Base-by-base conservation (phyloP, 2,888 invertebrate genomes). In the Tipula helvola region DNA sequence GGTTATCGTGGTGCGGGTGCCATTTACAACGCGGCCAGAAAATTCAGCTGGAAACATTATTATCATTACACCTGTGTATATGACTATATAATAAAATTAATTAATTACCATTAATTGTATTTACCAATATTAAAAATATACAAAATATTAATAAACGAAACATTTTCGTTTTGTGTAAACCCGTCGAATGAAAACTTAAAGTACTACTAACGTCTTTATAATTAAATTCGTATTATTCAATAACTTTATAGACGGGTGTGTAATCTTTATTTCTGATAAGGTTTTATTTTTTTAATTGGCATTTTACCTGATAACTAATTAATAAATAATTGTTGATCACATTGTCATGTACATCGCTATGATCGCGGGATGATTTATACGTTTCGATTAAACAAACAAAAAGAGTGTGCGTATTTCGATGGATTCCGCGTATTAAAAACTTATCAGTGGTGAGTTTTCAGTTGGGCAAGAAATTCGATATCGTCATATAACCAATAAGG, bases 21-120 rank as follows among this genome's bases (percentile, higher is more conserved):
- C 86, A 57, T 86, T 86, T 2, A 86, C 86, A 57, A 86, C 18
- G 10, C 85, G 85, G 16, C 42, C 85, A 16, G 41, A 41, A 85
- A 85, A 44, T 85, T 16, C 28, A 42, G 85, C 85, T 16, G 85
- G 5, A 57, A 57, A 5, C 5, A 16, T 57, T 16, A 16, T 16
- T 16, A 57, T 16, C 16, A 16, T 16, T 16, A 39, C 7, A 39
- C 7, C 5, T 39, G 39, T 39, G 8, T 44, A 44, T 10, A 44
- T 44, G 3, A 12, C 12, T 1, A 12, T 10, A 44, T 44, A 44
- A 44, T 44, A 44, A 44, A 44, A 10, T 10, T 2, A 5, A 52
- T 28, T 2, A 12, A 28, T 71, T 71, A 71, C 71, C 71, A 71
- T 71, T 28, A 10, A 71, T 71, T 71, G 10, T 28, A 18, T 12